Conservation (phyloP, 2,888 invertebrate genomes). For the Empis livida region DNA sequence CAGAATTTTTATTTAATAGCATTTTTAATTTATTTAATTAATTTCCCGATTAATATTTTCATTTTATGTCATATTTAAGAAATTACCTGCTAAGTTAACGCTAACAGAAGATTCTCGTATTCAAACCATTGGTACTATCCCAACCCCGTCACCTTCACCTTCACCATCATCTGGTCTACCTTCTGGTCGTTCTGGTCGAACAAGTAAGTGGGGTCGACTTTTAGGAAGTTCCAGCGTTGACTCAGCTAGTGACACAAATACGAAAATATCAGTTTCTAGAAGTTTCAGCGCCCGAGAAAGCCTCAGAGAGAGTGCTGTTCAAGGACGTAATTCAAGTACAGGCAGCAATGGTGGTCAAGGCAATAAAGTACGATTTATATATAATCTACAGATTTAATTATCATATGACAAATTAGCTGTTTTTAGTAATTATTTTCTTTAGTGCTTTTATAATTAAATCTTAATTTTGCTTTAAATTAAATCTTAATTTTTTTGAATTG, state of each 20-base stretch:
- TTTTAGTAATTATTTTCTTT: too few relatives aligned
- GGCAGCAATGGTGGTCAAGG: slow-evolving; percentile 39
- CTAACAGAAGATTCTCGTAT: slow-evolving; percentile 36
- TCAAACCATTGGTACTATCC: slow-evolving; percentile 30
- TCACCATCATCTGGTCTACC: slow-evolving; percentile 38
- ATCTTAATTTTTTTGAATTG: too few relatives aligned
- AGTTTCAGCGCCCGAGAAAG: slow-evolving; percentile 44
- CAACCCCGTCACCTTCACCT: slow-evolving; percentile 34
- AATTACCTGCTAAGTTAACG: slow-evolving; percentile 37
- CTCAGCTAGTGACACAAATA: slow-evolving; percentile 51
- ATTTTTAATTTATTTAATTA: too few relatives aligned
- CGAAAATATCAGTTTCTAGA: slow-evolving; percentile 41
- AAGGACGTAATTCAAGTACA: slow-evolving; percentile 36
- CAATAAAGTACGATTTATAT: slow-evolving; percentile 33
- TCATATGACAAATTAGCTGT: too few relatives aligned
- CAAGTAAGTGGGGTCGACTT: slow-evolving; percentile 71
- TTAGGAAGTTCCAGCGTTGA: slow-evolving; percentile 67
- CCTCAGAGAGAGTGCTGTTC: slow-evolving; percentile 34
- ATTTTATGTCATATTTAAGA: slow-evolving; percentile 21
- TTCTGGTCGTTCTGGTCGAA: slow-evolving; percentile 41
- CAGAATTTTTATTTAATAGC: too few relatives aligned
- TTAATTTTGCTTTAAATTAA: too few relatives aligned
- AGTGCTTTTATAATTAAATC: too few relatives aligned
- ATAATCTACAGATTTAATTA: background rate
- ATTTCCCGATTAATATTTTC: background rate